Evolutionary conservation across 1,140 invertebrate species (phyloP), one percentile per base, ranked within the genome.

Genomic region (Drosophila mojavensis): DNA sequence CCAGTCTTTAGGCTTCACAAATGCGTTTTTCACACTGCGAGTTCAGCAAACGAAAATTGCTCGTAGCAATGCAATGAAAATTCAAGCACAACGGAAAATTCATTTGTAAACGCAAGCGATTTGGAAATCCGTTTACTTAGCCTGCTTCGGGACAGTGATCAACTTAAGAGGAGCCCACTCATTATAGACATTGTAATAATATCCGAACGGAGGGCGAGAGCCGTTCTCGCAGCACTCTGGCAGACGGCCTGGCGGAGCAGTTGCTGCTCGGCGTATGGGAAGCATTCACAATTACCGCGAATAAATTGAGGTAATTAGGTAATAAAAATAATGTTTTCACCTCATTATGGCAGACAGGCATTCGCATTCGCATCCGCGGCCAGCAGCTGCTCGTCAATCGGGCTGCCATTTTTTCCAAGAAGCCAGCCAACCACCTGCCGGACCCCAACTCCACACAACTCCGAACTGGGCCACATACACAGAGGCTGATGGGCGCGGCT

Each of bases 311-410:
- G 88, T 91, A 91, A 91, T 90, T 86, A 79, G 88, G 88, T 88
- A 90, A 90, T 90, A 86, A 91, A 91, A 86, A 91, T 84, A 86
- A 86, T 89, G 84, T 89, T 89, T 89, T 89, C 84, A 89, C 80
- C 84, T 89, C 84, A 75, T 89, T 84, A 78, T 66, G 26, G 58
- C 39, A 36, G 53, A 50, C 59, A 53, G 45, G 59, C 58, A 39
- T n/a, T 36, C 26, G 26, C 17, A 17, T 24, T 24, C 28, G 28
- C 28, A 30, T n/a, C 43, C 20, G 26, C 48, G 36, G 24, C 43
- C 41, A 68, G 73, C 41, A 80, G 81, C 81, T 78, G 60, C 61
- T 43, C 56, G 20, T 68, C 51, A 67, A 68, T 64, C 68, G 70
- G 64, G 54, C 41, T 55, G 53, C 51, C 45, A 59, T 13, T 53